phyloP scores from a whole-genome alignment of 2,797 vertebrate species.

The Tenualosa thibaudeaui region DNA sequence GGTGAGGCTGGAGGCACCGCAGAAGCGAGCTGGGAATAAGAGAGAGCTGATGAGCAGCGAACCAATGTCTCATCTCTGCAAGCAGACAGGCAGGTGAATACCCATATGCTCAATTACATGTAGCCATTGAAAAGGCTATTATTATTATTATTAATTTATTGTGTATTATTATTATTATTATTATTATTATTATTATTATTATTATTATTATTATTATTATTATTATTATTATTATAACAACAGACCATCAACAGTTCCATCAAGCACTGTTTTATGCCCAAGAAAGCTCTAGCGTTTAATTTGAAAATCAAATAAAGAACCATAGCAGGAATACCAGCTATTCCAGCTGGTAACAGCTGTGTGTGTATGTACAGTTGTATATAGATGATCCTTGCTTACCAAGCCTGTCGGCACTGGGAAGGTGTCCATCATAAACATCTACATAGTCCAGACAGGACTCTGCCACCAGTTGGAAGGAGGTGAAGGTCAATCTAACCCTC shows the following conservation, averaged over 20 bases:
- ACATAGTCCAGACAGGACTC: conserved; percentile 75
- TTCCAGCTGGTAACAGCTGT: too few relatives aligned
- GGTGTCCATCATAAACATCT: conserved; percentile 68
- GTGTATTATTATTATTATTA: too few relatives aligned
- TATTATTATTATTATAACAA: neutral
- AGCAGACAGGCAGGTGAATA: neutral
- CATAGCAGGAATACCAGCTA: neutral
- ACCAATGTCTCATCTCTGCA: neutral
- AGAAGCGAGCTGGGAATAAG: conserved; percentile 67
- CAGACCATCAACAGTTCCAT: neutral
- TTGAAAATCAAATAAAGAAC: too few relatives aligned
- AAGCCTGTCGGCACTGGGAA: conserved; percentile 53
- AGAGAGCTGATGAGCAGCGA: conserved; percentile 22
- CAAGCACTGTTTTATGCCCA: too few relatives aligned
- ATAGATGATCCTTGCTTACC: conserved; percentile 53
- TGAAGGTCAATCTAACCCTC: conserved; percentile 70
- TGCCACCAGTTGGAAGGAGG: conserved; percentile 71
- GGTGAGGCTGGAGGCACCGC: conserved; percentile 63
- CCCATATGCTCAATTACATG: conserved; percentile 32
- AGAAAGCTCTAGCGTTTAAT: too few relatives aligned
- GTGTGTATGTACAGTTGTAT: neutral
- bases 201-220: too few relatives aligned
- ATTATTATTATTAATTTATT: too few relatives aligned
- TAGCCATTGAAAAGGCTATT: neutral
- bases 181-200: too few relatives aligned